A percentile compares a stretch with the other conserved stretches of the same genome.
phyloP scores from a whole-genome alignment of 2,797 vertebrate species.

The Lacerta bilineata region DNA sequence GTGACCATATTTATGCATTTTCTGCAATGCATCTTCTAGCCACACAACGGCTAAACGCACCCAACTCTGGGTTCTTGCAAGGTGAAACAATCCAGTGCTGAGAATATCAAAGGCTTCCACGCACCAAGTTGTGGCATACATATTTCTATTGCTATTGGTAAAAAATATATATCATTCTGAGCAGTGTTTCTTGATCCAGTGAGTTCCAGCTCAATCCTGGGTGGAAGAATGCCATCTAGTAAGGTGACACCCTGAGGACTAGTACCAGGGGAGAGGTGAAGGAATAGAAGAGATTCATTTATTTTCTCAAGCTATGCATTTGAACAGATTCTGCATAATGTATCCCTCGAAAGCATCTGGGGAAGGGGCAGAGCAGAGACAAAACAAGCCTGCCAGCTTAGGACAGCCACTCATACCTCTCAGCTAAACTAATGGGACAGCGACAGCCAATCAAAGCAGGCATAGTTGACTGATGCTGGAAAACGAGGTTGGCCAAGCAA shows the following conservation, averaged over 20 bases:
- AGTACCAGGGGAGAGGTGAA: background rate
- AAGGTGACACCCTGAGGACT: background rate
- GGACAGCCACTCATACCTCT: background rate
- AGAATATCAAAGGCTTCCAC: conserved; percentile 10
- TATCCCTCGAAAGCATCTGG: background rate
- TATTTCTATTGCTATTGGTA: background rate
- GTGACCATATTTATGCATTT: conserved; percentile 43
- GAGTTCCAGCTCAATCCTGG: background rate
- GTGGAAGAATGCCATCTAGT: background rate
- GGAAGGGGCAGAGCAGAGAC: background rate
- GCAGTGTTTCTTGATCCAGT: background rate
- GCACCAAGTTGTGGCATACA: background rate
- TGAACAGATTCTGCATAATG: background rate
- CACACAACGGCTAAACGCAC: background rate
- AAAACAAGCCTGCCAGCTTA: background rate
- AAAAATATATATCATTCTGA: background rate
- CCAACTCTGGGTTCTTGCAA: background rate
- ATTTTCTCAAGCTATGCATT: background rate
- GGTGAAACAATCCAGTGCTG: background rate
- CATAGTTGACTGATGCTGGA: background rate
- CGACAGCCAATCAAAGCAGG: background rate
- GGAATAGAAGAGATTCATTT: background rate
- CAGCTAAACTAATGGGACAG: background rate
- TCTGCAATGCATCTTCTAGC: conserved; percentile 13
- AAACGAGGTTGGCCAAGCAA: background rate